Percentiles rank a stretch among this genome's conserved stretches.
Evolutionary conservation across 1,140 invertebrate genomes (phyloP).

Genomic region (Zaprionus ghesquierei): DNA sequence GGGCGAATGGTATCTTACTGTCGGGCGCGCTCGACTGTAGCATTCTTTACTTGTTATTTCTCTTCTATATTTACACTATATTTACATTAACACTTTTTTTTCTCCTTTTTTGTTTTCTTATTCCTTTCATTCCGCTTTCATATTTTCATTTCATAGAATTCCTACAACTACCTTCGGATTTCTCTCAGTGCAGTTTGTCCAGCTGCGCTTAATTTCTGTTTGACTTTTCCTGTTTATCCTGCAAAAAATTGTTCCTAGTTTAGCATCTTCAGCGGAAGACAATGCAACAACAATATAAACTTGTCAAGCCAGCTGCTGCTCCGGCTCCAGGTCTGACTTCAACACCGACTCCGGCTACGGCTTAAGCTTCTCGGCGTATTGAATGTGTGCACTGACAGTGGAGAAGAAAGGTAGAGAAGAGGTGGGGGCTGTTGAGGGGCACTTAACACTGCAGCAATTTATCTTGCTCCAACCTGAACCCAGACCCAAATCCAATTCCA

Average conservation of each 20-base stretch:
- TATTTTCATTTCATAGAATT: neutral
- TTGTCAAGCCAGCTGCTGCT: slow-evolving; percentile 72
- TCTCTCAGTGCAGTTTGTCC: slow-evolving; percentile 73
- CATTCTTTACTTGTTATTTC: too few relatives aligned
- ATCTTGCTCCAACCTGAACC: slow-evolving; percentile 40
- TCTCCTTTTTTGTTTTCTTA: neutral
- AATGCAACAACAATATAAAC: slow-evolving; percentile 80
- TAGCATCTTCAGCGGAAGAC: slow-evolving; percentile 78
- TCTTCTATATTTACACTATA: neutral
- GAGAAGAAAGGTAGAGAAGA: neutral
- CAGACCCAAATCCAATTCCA: slow-evolving; percentile 9
- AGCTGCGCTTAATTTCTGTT: slow-evolving; percentile 71
- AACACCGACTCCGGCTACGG: too few relatives aligned
- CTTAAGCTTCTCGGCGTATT: slow-evolving; percentile 41
- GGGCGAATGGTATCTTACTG: too few relatives aligned
- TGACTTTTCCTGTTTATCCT: slow-evolving; percentile 64
- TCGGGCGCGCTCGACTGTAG: too few relatives aligned
- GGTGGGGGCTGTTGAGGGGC: slow-evolving; percentile 1
- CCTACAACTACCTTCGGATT: slow-evolving; percentile 9
- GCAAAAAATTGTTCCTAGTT: slow-evolving; percentile 61
- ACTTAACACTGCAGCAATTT: slow-evolving; percentile 79
- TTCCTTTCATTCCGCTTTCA: neutral
- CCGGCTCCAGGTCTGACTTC: neutral
- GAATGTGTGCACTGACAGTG: slow-evolving; percentile 32
- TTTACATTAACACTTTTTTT: neutral